phyloP scores from a whole-genome alignment of 2,113 vertebrate species.

The Struthio camelus region DNA sequence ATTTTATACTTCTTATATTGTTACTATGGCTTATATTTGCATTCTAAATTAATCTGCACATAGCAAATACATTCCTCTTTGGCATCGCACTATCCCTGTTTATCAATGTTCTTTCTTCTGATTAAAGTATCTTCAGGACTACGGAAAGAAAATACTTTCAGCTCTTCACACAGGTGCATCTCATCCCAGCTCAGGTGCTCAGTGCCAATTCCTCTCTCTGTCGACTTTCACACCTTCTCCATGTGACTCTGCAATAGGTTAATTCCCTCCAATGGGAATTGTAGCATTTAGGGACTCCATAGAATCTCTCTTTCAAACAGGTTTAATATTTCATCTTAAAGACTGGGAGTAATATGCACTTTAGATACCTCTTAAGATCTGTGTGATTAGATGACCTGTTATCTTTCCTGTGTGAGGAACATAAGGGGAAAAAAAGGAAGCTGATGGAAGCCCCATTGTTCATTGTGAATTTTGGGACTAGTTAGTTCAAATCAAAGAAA shows the following conservation, averaged over 20 bases:
- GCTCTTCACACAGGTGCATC: background rate
- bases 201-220: rapidly evolving
- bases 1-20: background rate
- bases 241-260: background rate
- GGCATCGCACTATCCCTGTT: background rate
- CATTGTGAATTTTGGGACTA: background rate
- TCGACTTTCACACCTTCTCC: background rate
- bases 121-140: background rate
- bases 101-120: background rate
- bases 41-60: background rate
- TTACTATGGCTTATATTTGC: background rate
- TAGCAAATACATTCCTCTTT: background rate
- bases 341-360: rapidly evolving
- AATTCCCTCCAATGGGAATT: background rate
- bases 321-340: background rate
- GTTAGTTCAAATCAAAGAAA: background rate
- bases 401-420: background rate
- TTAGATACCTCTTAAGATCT: background rate
- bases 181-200: background rate
- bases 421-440: background rate
- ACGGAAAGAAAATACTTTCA: background rate
- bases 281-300: background rate
- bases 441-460: background rate
- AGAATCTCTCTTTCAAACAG: background rate
- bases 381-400: background rate